phyloP scores from a whole-genome alignment of 2,888 invertebrate genomes.

The Periphyllus acericola region DNA sequence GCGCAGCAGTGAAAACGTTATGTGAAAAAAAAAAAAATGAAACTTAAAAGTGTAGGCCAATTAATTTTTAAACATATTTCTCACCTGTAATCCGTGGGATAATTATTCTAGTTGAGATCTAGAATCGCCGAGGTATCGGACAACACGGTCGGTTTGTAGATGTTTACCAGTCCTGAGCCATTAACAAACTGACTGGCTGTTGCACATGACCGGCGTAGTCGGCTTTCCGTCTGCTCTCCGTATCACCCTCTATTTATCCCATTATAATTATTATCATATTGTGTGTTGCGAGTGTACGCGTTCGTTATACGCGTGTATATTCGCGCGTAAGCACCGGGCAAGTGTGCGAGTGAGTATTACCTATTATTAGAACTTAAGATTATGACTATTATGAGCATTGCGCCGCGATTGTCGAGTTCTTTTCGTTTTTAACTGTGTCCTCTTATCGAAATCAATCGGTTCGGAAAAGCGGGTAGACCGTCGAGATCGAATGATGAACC shows the following conservation, averaged over 20 bases:
- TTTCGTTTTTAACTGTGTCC: too few species aligned
- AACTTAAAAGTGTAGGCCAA: neutral
- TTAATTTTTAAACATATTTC: neutral
- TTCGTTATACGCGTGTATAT: neutral
- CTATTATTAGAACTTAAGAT: conserved; percentile 35
- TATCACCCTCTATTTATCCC: conserved; percentile 52
- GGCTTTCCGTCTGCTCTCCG: conserved; percentile 51
- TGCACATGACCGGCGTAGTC: conserved; percentile 55
- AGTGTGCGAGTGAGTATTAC: neutral
- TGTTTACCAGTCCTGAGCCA: conserved; percentile 60
- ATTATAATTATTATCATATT: conserved; percentile 23
- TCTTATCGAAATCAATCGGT: too few species aligned
- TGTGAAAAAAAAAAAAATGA: neutral
- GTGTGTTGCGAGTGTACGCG: neutral
- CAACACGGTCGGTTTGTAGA: conserved; percentile 56
- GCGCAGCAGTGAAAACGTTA: neutral
- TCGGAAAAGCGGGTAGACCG: too few species aligned
- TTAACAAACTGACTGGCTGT: conserved; percentile 57
- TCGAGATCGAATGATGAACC: too few species aligned
- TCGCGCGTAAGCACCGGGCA: neutral
- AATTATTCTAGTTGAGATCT: conserved; percentile 51
- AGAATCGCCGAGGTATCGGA: conserved; percentile 58
- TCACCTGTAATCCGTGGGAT: conserved; percentile 45
- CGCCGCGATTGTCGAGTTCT: neutral
- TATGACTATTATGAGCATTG: neutral